Conservation (phyloP, 2,113 vertebrate genomes). For the Trochalopteron elliotii region DNA sequence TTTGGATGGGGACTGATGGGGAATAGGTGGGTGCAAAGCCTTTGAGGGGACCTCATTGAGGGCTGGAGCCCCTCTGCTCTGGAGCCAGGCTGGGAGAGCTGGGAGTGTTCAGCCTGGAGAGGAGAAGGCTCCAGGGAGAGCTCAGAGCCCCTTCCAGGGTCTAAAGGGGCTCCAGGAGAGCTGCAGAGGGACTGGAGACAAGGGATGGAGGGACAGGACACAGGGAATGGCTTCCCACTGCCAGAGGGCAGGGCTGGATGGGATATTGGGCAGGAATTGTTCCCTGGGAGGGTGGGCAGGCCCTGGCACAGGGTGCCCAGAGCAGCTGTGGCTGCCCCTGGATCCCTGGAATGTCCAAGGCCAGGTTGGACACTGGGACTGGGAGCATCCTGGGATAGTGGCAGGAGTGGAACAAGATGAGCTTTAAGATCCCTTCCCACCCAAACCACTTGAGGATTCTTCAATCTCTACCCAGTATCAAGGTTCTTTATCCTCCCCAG, state of each 20-base stretch:
- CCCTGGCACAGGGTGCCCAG: neutral
- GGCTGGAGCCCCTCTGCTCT: neutral
- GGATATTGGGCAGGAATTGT: neutral
- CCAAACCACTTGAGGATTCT: neutral
- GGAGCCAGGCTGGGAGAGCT: neutral
- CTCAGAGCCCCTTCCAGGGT: too few species aligned
- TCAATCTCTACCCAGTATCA: rapidly evolving
- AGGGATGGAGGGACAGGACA: neutral
- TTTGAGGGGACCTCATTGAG: neutral
- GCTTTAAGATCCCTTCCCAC: neutral
- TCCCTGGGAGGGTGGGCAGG: rapidly evolving
- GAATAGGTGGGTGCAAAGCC: neutral
- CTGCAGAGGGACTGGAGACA: neutral
- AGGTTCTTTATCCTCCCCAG: neutral
- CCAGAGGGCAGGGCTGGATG: neutral
- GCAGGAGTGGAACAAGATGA: rapidly evolving
- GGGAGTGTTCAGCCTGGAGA: rapidly evolving
- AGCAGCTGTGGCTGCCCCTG: neutral
- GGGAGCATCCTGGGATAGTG: rapidly evolving
- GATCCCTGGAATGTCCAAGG: neutral
- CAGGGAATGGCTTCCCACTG: neutral
- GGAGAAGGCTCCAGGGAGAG: neutral
- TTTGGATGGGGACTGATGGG: neutral
- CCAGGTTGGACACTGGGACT: rapidly evolving
- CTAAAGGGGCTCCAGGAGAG: neutral